Evolutionary conservation across 2,888 invertebrate genomes (phyloP).

Genomic region (Erannis defoliaria): DNA sequence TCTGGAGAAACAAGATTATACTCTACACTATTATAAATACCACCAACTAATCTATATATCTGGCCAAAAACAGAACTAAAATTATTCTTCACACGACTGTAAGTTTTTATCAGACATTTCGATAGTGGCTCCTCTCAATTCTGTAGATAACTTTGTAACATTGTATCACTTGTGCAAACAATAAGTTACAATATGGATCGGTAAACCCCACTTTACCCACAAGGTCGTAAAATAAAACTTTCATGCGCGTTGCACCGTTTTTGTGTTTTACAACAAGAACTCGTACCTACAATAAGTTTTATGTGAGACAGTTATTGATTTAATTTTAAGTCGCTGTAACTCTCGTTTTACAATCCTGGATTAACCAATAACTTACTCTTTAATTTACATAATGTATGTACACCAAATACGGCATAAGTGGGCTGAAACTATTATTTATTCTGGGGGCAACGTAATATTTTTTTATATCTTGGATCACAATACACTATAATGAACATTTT

Average conservation of each 20-base stretch:
- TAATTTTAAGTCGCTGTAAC: slow-evolving; percentile 10
- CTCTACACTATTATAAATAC: slow-evolving; percentile 1
- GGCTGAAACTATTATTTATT: background rate
- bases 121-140: background rate
- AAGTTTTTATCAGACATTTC: background rate
- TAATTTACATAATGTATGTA: background rate
- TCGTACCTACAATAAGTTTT: slow-evolving; percentile 12
- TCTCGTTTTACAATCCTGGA: slow-evolving; percentile 10
- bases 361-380: slow-evolving; percentile 7
- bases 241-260: slow-evolving; percentile 46
- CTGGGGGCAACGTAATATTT: too few relatives aligned
- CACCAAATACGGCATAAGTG: background rate
- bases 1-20: slow-evolving; percentile 40
- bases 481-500: too few relatives aligned
- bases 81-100: background rate
- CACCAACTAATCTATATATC: background rate
- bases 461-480: too few relatives aligned
- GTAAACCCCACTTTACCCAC: slow-evolving; percentile 51
- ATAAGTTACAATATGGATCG: slow-evolving; percentile 29
- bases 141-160: background rate
- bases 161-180: slow-evolving; percentile 34
- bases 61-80: background rate
- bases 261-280: slow-evolving; percentile 32
- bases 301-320: slow-evolving; percentile 7
- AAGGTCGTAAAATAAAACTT: slow-evolving; percentile 54